phyloP scores from a whole-genome alignment of 1,140 invertebrate genomes.

The Hyphantria cunea region DNA sequence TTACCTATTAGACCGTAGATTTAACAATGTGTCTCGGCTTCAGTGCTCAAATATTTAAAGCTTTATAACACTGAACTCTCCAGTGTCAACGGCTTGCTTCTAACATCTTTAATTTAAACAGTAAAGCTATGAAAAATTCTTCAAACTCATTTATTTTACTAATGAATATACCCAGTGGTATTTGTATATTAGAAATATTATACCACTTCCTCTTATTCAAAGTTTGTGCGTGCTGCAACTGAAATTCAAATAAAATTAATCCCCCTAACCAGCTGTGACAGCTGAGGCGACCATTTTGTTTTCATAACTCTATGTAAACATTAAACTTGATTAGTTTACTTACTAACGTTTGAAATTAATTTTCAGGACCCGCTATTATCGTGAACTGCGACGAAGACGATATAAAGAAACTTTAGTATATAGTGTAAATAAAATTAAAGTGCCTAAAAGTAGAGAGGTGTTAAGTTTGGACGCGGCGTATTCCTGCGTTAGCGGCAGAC shows the following conservation, averaged over 20 bases:
- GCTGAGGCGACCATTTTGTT: slow-evolving; percentile 20
- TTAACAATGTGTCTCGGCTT: slow-evolving; percentile 44
- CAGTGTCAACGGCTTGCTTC: slow-evolving; percentile 9
- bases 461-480: slow-evolving; percentile 57
- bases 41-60: slow-evolving; percentile 12
- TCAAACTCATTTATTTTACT: no score
- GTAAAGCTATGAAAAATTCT: no score
- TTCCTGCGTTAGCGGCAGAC: slow-evolving; percentile 53
- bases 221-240: no score
- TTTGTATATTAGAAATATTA: no score
- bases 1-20: slow-evolving; percentile 72
- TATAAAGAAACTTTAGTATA: slow-evolving; percentile 61
- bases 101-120: neutral
- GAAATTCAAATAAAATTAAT: no score
- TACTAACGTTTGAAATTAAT: slow-evolving; percentile 62
- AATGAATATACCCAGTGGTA: no score
- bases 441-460: slow-evolving; percentile 60
- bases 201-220: no score
- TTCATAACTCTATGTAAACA: slow-evolving; percentile 18
- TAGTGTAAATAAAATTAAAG: slow-evolving; percentile 56
- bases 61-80: neutral
- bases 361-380: slow-evolving; percentile 74
- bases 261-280: slow-evolving; percentile 14
- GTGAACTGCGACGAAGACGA: slow-evolving; percentile 67
- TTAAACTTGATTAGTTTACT: slow-evolving; percentile 32